Percentiles rank a stretch among this genome's conserved stretches.
phyloP scores from a whole-genome alignment of 2,888 invertebrate species.

The Lasioglossum lativentre region DNA sequence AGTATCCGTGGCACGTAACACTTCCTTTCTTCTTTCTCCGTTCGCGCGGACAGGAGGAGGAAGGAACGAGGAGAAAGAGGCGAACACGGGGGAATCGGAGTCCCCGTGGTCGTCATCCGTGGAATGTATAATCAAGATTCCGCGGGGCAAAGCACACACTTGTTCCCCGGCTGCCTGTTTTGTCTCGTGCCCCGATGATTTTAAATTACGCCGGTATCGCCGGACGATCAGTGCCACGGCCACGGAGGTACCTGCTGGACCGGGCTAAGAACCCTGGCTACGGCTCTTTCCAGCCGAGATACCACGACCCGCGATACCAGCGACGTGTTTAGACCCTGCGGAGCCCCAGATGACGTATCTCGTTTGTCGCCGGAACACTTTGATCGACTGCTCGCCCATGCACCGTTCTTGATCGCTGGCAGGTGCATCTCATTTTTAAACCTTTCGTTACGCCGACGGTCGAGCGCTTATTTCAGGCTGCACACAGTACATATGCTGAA shows the following conservation, averaged over 20 bases:
- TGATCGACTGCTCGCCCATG: conserved; percentile 27
- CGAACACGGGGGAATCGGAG: conserved; percentile 38
- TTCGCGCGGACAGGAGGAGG: not conserved
- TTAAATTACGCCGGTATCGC: conserved; percentile 81
- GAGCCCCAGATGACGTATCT: conserved; percentile 52
- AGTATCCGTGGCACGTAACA: not conserved
- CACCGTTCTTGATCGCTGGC: not conserved
- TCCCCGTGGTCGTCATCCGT: conserved; percentile 72
- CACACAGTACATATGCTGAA: not conserved
- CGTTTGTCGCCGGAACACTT: conserved; percentile 42
- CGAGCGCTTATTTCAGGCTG: not conserved
- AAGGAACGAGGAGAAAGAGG: conserved; percentile 49
- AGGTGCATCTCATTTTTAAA: conserved; percentile 10
- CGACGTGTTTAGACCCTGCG: conserved; percentile 65
- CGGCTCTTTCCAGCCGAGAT: conserved; percentile 74
- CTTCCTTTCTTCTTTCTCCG: conserved; percentile 14
- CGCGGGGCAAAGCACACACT: conserved; percentile 76
- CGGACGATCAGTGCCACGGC: conserved; percentile 78
- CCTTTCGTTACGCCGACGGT: not conserved
- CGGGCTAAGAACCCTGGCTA: conserved; percentile 71
- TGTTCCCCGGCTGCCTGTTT: conserved; percentile 78
- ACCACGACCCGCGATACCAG: conserved; percentile 70
- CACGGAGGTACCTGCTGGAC: conserved; percentile 76
- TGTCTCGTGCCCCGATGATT: conserved; percentile 81
- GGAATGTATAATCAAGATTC: conserved; percentile 82